These are phyloP conservation scores for Andricus grossulariae DNA, from an alignment of 1,140 invertebrate species.

Conservation along the genomic window DNA sequence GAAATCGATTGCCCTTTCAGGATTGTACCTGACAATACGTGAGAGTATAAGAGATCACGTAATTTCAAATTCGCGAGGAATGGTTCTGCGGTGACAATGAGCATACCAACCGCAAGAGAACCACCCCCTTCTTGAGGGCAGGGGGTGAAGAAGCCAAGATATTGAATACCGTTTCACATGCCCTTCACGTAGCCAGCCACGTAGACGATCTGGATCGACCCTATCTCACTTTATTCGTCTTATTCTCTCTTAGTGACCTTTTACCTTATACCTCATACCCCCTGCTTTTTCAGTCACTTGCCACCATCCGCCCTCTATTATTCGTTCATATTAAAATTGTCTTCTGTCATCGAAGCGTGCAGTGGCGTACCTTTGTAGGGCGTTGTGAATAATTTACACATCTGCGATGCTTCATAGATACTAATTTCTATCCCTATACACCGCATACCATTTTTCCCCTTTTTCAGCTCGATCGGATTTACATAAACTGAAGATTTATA, in stretches of 20 bases:
- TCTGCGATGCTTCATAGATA: not conserved
- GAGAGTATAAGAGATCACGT: constrained; percentile 58
- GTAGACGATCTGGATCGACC: constrained; percentile 43
- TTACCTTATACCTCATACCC: constrained; percentile 44
- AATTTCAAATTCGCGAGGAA: constrained; percentile 64
- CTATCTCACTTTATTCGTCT: constrained; percentile 44
- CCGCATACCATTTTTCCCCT: not conserved
- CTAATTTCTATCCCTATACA: constrained; percentile 7
- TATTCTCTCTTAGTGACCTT: constrained; percentile 56
- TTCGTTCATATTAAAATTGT: constrained; percentile 71
- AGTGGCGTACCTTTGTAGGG: constrained; percentile 33
- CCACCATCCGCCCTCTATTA: constrained; percentile 54
- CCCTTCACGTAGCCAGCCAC: constrained; percentile 68
- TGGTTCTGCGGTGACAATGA: constrained; percentile 69
- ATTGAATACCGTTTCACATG: constrained; percentile 74
- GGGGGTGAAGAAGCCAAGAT: constrained; percentile 56
- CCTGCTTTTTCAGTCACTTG: not conserved
- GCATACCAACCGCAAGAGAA: constrained; percentile 57
- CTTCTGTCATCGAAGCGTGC: constrained; percentile 59
- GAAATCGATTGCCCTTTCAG: constrained; percentile 56
- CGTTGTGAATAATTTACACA: constrained; percentile 28
- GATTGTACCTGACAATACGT: constrained; percentile 51
- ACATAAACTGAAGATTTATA: constrained; percentile 10
- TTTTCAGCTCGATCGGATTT: constrained; percentile 6
- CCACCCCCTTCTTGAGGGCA: constrained; percentile 44